These are phyloP conservation scores for Venturia canescens DNA, from an alignment of 1,140 invertebrate species.

Conservation along the genomic window DNA sequence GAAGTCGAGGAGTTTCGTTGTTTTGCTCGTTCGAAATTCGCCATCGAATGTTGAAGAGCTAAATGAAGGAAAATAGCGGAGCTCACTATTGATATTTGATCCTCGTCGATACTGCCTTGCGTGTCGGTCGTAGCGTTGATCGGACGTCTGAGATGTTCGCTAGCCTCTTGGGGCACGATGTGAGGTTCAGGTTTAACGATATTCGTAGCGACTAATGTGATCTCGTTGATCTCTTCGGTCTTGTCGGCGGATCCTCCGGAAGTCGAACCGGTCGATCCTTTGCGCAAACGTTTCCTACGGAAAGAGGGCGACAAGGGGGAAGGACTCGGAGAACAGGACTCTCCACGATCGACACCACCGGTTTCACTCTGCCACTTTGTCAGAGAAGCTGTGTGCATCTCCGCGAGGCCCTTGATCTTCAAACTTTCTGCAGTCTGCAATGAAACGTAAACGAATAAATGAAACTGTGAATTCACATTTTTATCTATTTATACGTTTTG, in stretches of 20 bases:
- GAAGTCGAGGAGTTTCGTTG: no score
- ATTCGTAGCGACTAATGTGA: slow-evolving; percentile 75
- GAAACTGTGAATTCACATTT: no score
- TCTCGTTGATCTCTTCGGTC: slow-evolving; percentile 76
- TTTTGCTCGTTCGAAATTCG: no score
- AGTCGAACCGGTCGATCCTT: slow-evolving; percentile 83
- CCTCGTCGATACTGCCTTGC: slow-evolving; percentile 76
- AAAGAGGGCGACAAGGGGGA: slow-evolving; percentile 72
- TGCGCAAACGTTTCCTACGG: slow-evolving; percentile 82
- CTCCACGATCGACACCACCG: slow-evolving; percentile 68
- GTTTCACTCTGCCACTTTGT: slow-evolving; percentile 80
- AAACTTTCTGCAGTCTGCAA: slow-evolving; percentile 88
- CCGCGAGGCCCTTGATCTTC: slow-evolving; percentile 91
- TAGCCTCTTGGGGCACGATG: slow-evolving; percentile 67
- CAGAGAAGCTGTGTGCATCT: slow-evolving; percentile 86
- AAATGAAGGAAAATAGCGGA: slow-evolving; percentile 37
- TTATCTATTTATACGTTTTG: no score
- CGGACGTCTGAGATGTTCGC: slow-evolving; percentile 66
- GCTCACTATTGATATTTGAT: slow-evolving; percentile 74
- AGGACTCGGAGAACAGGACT: slow-evolving; percentile 72
- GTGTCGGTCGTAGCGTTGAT: slow-evolving; percentile 73
- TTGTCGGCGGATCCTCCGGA: slow-evolving; percentile 79
- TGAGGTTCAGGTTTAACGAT: slow-evolving; percentile 76
- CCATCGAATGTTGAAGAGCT: neutral
- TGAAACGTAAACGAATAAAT: slow-evolving; percentile 28